A percentile compares a stretch with the other conserved stretches of the same genome.
Evolutionary conservation across 1,140 invertebrate genomes (phyloP).

Genomic region (Meloidogyne hapla): DNA sequence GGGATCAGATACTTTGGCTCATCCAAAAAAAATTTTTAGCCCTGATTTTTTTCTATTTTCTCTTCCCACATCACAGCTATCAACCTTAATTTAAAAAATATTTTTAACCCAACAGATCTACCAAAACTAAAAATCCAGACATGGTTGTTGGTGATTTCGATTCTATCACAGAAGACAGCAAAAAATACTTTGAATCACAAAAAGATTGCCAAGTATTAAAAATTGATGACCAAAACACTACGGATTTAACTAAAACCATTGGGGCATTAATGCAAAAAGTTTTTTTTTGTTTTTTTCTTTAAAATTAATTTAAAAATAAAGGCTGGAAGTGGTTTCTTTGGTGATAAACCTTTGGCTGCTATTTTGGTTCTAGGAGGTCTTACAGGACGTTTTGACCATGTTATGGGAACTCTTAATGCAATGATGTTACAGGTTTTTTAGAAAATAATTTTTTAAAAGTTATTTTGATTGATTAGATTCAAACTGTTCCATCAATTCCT

Average conservation of each 20-base stretch:
- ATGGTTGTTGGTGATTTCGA: conserved; percentile 34
- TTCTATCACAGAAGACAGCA: conserved; percentile 16
- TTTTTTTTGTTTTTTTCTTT: not conserved
- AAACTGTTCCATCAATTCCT: not conserved
- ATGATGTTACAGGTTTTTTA: conserved; percentile 19
- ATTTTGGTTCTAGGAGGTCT: conserved; percentile 29
- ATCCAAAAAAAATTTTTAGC: too few relatives aligned
- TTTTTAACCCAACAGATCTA: not conserved
- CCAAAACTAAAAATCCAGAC: conserved; percentile 15
- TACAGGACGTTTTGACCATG: conserved; percentile 35
- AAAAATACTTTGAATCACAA: conserved; percentile 21
- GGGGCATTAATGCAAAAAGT: conserved; percentile 12
- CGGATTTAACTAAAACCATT: conserved; percentile 38
- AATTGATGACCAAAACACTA: conserved; percentile 26
- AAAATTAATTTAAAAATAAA: not conserved
- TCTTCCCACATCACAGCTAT: too few relatives aligned
- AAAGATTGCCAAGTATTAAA: not conserved
- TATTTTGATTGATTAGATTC: not conserved
- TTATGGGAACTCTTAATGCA: conserved; percentile 25
- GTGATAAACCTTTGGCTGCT: not conserved
- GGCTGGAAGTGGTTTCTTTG: not conserved
- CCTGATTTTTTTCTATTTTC: too few relatives aligned
- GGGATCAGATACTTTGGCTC: too few relatives aligned
- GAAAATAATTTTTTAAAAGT: too few relatives aligned
- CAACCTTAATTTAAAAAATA: too few relatives aligned